Evolutionary conservation across 2,797 vertebrate species (phyloP), one percentile per base, ranked within the genome.

Genomic region (Ibycter americanus): DNA sequence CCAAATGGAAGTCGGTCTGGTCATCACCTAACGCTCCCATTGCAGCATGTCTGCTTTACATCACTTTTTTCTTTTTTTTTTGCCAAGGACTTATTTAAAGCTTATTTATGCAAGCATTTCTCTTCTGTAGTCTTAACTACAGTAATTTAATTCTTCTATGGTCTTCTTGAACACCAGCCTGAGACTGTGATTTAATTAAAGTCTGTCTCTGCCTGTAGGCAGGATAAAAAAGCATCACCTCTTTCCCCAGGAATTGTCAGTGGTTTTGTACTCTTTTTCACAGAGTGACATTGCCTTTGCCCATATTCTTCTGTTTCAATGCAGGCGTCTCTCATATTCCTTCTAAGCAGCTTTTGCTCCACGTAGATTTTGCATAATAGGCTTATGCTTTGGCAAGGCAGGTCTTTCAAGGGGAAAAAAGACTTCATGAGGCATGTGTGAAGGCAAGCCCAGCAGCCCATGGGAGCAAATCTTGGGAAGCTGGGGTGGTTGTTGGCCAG

Each of bases 281-380:
- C 49, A n/a, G 62, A 46, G 72, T 85, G 79, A 79, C 67, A 4
- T 38, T 95, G 68, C 54, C 31, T 84, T 74, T 55, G 56, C 31
- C 71, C 58, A 23, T 42, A 23, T 70, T 58, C 71, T 93, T 86
- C 67, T 82, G 67, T 74, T 66, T 70, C 85, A 46, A 1, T 67
- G 68, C 82, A 83, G 67, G 25, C 27, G 0, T 59, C 87, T 86
- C 68, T 58, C 0, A 0, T 78, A 10, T 82, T 87, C 67, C 72
- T 91, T 80, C 83, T 89, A 85, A 92, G 89, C 82, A 74, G 91
- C 89, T 95, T 92, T 93, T 89, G 58, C 65, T 87, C 55, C 74
- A 26, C 0, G 0, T 80, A 56, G 63, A 27, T 74, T 92, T 89
- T 89, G 85, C 61, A 23, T 91, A 91, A 94, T 80, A 95, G 65